A percentile compares a stretch with the other conserved stretches of the same genome.
Evolutionary conservation across 2,888 invertebrate species (phyloP).

Genomic region (Zelleria hepariella): DNA sequence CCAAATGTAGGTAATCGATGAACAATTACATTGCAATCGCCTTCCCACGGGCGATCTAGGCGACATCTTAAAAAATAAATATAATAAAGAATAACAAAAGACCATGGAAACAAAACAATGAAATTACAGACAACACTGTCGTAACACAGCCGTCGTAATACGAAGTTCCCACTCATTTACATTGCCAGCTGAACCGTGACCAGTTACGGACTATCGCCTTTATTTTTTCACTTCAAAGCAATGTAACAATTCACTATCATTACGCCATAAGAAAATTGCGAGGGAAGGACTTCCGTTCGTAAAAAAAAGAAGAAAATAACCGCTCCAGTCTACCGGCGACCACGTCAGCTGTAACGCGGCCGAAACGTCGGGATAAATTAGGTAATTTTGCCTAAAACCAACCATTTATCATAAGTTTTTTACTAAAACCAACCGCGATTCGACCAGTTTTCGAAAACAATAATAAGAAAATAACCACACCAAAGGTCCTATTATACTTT

Average conservation of each 20-base stretch:
- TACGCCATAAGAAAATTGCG: conserved; percentile 20
- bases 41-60: neutral
- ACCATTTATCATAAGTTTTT: too few relatives aligned
- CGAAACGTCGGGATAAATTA: too few relatives aligned
- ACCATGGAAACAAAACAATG: conserved; percentile 1
- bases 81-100: neutral
- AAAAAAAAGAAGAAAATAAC: neutral
- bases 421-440: too few relatives aligned
- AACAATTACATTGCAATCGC: neutral
- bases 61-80: conserved; percentile 3
- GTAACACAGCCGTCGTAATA: neutral
- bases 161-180: conserved; percentile 13
- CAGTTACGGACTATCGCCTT: conserved; percentile 27
- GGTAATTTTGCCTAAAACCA: too few relatives aligned
- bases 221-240: conserved; percentile 35
- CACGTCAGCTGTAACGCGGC: too few relatives aligned
- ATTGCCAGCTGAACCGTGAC: conserved; percentile 41
- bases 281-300: neutral
- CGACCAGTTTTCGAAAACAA: too few relatives aligned
- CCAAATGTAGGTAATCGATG: too few relatives aligned
- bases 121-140: conserved; percentile 3
- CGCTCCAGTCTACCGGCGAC: neutral
- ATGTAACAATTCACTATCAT: conserved; percentile 29
- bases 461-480: too few relatives aligned
- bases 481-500: too few relatives aligned